A percentile compares a stretch with the other conserved stretches of the same genome.
Conservation (phyloP, 1,140 invertebrate species). For the Condylostylus longicornis region DNA sequence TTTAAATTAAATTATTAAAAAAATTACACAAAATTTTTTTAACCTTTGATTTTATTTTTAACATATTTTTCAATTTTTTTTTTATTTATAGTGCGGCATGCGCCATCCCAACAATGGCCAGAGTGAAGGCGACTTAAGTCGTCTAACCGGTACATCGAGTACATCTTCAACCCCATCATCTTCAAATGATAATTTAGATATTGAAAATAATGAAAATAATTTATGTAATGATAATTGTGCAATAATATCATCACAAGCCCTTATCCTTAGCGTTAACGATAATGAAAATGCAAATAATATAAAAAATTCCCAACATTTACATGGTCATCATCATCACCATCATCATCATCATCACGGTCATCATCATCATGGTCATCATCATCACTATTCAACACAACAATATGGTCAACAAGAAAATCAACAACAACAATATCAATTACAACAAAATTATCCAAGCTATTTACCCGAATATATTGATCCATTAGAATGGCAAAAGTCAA, state of each 20-base stretch:
- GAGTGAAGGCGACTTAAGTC: constrained; percentile 33
- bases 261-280: background rate
- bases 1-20: no score
- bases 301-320: background rate
- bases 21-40: no score
- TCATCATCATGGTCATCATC: constrained; percentile 9
- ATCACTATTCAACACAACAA: constrained; percentile 10
- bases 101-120: constrained; percentile 32
- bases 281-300: background rate
- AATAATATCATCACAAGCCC: background rate
- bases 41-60: no score
- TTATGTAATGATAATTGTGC: no score
- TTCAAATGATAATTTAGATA: no score
- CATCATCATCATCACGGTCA: constrained; percentile 13
- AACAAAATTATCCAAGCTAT: constrained; percentile 23
- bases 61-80: no score
- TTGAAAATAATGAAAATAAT: no score
- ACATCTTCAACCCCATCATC: constrained; percentile 10
- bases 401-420: constrained; percentile 5
- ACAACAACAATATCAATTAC: constrained; percentile 1
- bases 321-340: constrained; percentile 20
- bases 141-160: constrained; percentile 30
- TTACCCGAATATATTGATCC: constrained; percentile 29
- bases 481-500: constrained; percentile 32
- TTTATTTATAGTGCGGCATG: constrained; percentile 30